Evolutionary conservation across 2,888 invertebrate genomes (phyloP).

Genomic region (Emmelina monodactyla): DNA sequence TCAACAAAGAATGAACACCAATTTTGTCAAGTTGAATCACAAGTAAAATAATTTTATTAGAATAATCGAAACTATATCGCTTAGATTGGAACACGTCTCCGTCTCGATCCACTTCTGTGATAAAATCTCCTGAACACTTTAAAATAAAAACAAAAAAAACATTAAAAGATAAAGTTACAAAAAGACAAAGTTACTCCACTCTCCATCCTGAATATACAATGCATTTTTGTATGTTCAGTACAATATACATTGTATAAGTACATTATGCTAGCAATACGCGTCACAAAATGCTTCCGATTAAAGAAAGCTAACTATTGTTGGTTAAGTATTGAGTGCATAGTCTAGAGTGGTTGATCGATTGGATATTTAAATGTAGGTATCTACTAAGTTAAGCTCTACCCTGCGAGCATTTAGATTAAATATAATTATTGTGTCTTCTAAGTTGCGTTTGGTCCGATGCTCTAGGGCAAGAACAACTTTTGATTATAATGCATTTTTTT

Average conservation of each 20-base stretch:
- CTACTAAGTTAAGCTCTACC: too few species aligned
- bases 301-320: background rate
- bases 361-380: too few species aligned
- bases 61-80: too few species aligned
- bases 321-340: constrained; percentile 1
- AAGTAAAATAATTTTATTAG: too few species aligned
- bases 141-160: background rate
- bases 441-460: too few species aligned
- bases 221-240: background rate
- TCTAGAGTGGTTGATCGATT: constrained; percentile 34
- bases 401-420: too few species aligned
- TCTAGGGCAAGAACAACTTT: background rate
- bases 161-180: background rate
- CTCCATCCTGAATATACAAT: constrained; percentile 2
- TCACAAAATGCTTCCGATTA: background rate
- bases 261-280: background rate
- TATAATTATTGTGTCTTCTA: too few species aligned
- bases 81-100: too few species aligned
- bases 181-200: background rate
- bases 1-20: too few species aligned
- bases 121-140: too few species aligned
- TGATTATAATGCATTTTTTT: constrained; percentile 1
- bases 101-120: too few species aligned
- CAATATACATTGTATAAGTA: background rate
- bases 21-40: too few species aligned